Evolutionary conservation across 2,113 vertebrate genomes (phyloP), one percentile per base, ranked within the genome.

Genomic region (Capreolus pygargus): DNA sequence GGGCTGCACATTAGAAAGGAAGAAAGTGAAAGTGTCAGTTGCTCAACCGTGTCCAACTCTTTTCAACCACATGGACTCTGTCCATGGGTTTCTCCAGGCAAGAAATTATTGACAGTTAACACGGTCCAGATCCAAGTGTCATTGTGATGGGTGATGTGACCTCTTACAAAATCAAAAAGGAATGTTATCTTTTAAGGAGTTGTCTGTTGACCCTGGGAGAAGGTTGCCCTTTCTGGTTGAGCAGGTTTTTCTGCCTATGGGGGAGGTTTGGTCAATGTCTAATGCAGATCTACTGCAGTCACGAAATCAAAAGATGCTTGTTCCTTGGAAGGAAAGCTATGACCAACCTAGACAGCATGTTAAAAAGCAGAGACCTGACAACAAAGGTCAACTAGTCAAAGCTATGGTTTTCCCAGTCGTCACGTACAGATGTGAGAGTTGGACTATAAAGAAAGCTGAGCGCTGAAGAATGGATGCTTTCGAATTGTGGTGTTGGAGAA

Each of bases 11-110:
- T 82, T 81, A 12, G 67, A 70, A 70, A 70, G 64, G 36, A 70
- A 36, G 67, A 12, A 36, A 70, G 19, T 70, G 64, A 12, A 36
- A 5, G 19, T 36, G n/a, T 70, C 67, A 6, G n/a, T 60, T 13
- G 2, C 58, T 30, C 28, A 61, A 28, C 12, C 0, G 0, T 5
- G 19, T 23, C n/a, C n/a, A 12, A 0, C 19, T 2, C 67, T 70
- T 39, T 70, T 39, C 67, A 36, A 3, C n/a, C n/a, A 23, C 23
- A 6, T 23, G 67, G n/a, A 39, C 67, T 23, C n/a, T 39, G n/a
- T 12, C n/a, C 67, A 6, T 70, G 67, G n/a, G 67, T 39, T 39
- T 70, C 36, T 70, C 70, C 12, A 76, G 70, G 70, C 36, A 76
- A 13, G 70, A 43, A 19, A 33, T 70, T 33, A 33, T 19, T 33